Evolutionary conservation across 2,797 vertebrate species (phyloP).

Genomic region (Harpagifer antarcticus): DNA sequence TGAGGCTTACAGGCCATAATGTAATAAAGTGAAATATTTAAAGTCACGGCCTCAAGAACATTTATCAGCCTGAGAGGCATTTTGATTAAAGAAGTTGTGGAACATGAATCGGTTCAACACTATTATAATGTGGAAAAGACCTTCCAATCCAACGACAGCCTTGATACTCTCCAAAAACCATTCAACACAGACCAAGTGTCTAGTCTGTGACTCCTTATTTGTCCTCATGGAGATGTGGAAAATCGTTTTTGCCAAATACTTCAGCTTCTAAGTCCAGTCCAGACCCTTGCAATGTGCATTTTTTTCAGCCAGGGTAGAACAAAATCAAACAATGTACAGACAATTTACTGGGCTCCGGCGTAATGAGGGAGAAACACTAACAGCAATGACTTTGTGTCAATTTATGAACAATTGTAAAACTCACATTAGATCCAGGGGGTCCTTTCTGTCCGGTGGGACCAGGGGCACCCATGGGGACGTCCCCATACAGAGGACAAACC

Average conservation of each 20-base stretch:
- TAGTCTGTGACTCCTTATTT: slow-evolving; percentile 83
- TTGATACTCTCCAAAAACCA: slow-evolving; percentile 75
- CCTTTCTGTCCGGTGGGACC: slow-evolving; percentile 81
- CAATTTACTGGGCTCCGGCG: slow-evolving; percentile 35
- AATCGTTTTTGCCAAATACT: slow-evolving; percentile 83
- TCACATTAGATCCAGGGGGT: slow-evolving; percentile 80
- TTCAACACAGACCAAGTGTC: slow-evolving; percentile 79
- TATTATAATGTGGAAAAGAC: slow-evolving; percentile 80
- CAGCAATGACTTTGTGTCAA: slow-evolving; percentile 18
- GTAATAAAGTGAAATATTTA: slow-evolving; percentile 62
- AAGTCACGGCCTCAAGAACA: slow-evolving; percentile 63
- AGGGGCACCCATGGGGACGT: slow-evolving; percentile 82
- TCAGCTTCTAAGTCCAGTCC: slow-evolving; percentile 66
- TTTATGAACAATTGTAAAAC: slow-evolving; percentile 43
- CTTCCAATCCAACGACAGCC: slow-evolving; percentile 73
- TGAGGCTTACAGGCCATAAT: slow-evolving; percentile 36
- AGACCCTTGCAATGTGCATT: slow-evolving; percentile 72
- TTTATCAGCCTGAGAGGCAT: slow-evolving; percentile 64
- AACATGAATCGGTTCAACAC: slow-evolving; percentile 66
- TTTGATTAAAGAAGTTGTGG: slow-evolving; percentile 73
- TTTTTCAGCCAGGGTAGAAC: slow-evolving; percentile 56
- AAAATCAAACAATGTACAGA: slow-evolving; percentile 68
- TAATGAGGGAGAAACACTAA: slow-evolving; percentile 31
- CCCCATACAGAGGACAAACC: slow-evolving; percentile 86
- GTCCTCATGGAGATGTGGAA: slow-evolving; percentile 85